phyloP scores from a whole-genome alignment of 1,140 invertebrate species.

The Diachasma alloeum region DNA sequence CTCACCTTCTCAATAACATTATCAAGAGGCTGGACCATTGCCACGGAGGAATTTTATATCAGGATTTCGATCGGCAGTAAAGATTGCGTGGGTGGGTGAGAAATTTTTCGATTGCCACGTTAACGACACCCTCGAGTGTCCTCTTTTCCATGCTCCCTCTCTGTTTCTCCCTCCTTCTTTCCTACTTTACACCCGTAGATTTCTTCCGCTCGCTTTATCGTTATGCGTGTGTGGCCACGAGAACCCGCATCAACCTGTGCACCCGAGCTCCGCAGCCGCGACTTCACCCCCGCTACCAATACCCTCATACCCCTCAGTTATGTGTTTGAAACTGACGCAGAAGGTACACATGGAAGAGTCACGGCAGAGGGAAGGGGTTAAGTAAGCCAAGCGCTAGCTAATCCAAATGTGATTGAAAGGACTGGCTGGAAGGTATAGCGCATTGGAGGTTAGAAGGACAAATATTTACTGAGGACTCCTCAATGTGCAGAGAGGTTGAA shows the following conservation, averaged over 20 bases:
- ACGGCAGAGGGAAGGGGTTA: not conserved
- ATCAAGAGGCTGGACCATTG: not conserved
- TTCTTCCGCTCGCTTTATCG: not conserved
- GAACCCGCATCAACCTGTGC: not conserved
- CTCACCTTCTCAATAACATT: not conserved
- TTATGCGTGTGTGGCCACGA: not conserved
- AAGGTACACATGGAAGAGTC: not conserved
- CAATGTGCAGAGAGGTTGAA: slow-evolving; percentile 15
- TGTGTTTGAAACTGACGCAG: not conserved
- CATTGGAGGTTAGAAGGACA: slow-evolving; percentile 36
- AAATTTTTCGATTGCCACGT: slow-evolving; percentile 20
- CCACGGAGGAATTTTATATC: slow-evolving; percentile 1
- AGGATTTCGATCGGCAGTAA: slow-evolving; percentile 13
- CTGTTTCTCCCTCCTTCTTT: not conserved
- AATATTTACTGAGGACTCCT: slow-evolving; percentile 41
- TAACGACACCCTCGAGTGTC: slow-evolving; percentile 12
- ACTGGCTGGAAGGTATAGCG: slow-evolving; percentile 24
- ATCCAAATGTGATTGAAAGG: slow-evolving; percentile 44
- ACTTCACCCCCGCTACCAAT: not conserved
- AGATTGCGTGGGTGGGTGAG: slow-evolving; percentile 14
- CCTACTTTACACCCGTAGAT: not conserved
- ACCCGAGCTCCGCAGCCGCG: not conserved
- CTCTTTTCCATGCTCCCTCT: not conserved
- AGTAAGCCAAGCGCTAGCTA: slow-evolving; percentile 17
- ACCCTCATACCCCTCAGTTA: not conserved